Percentiles rank a stretch among this genome's conserved stretches.
phyloP scores from a whole-genome alignment of 2,888 invertebrate genomes.

The Platycheirus rosarum region DNA sequence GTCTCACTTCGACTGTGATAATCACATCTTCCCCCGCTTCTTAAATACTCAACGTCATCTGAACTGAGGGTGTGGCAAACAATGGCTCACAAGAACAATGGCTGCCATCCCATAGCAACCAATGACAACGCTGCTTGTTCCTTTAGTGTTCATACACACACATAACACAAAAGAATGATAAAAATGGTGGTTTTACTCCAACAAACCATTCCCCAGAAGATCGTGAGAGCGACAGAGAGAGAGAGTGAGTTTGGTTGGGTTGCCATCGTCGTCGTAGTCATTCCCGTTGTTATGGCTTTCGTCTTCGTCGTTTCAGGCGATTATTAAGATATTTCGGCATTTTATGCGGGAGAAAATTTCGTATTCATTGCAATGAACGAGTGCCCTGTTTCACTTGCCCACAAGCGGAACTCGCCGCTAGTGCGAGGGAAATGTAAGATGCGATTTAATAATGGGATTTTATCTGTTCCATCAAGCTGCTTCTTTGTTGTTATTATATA shows the following conservation, averaged over 20 bases:
- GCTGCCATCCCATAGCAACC: conserved; percentile 75
- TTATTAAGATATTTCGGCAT: conserved; percentile 73
- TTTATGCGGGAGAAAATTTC: conserved; percentile 77
- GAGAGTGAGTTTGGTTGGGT: conserved; percentile 12
- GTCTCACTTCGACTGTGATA: conserved; percentile 79
- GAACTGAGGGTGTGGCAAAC: conserved; percentile 57
- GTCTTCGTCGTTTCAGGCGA: conserved; percentile 53
- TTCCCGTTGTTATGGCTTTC: conserved; percentile 20
- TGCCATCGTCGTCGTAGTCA: no score
- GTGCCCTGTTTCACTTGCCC: conserved; percentile 80
- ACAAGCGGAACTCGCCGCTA: conserved; percentile 75
- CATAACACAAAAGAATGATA: conserved; percentile 11
- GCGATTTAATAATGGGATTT: conserved; percentile 82
- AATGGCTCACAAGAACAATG: conserved; percentile 74
- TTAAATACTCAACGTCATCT: conserved; percentile 77
- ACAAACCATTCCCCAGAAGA: conserved; percentile 38
- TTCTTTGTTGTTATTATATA: conserved; percentile 81
- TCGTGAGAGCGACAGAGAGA: background rate
- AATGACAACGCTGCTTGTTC: conserved; percentile 74
- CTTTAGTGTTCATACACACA: conserved; percentile 17
- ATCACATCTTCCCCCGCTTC: conserved; percentile 77
- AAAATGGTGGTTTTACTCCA: conserved; percentile 57
- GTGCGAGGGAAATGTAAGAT: conserved; percentile 79
- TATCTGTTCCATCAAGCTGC: conserved; percentile 82
- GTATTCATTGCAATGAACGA: conserved; percentile 83